These are phyloP conservation scores for Dendrolimus houi DNA, from an alignment of 2,888 invertebrate genomes.

Conservation along the genomic window DNA sequence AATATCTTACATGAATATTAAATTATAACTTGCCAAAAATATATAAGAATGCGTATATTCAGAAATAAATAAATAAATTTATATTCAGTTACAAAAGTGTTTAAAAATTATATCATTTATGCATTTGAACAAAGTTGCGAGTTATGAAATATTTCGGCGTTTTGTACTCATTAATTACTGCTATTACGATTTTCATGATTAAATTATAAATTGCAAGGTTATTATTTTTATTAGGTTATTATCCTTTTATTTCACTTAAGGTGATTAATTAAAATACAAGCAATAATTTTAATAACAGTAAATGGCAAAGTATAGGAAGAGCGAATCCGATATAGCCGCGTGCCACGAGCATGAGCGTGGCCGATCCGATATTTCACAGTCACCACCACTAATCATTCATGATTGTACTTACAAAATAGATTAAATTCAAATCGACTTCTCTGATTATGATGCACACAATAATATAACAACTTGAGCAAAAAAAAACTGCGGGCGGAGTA, in stretches of 20 bases:
- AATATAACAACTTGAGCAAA: slow-evolving; percentile 9
- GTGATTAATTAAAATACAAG: not conserved
- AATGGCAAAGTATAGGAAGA: slow-evolving; percentile 29
- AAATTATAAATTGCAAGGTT: not conserved
- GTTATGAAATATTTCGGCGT: too few species aligned
- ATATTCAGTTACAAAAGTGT: not conserved
- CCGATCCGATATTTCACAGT: slow-evolving; percentile 66
- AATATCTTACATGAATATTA: too few species aligned
- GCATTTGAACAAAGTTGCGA: too few species aligned
- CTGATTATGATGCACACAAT: not conserved
- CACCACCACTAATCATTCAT: slow-evolving; percentile 58
- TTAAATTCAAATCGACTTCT: slow-evolving; percentile 38
- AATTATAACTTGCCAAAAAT: too few species aligned
- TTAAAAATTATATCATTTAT: too few species aligned
- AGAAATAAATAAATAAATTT: too few species aligned
- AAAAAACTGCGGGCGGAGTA: not conserved
- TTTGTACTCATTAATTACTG: not conserved
- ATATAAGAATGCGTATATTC: too few species aligned
- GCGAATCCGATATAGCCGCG: slow-evolving; percentile 44
- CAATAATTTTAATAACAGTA: not conserved
- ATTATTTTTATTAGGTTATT: too few species aligned
- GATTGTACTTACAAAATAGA: slow-evolving; percentile 53
- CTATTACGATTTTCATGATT: not conserved
- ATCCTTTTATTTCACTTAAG: not conserved
- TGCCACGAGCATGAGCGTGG: slow-evolving; percentile 49